Evolutionary conservation across 2,113 vertebrate species (phyloP), one percentile per base, ranked within the genome.

Genomic region (Stigmatopora argus): DNA sequence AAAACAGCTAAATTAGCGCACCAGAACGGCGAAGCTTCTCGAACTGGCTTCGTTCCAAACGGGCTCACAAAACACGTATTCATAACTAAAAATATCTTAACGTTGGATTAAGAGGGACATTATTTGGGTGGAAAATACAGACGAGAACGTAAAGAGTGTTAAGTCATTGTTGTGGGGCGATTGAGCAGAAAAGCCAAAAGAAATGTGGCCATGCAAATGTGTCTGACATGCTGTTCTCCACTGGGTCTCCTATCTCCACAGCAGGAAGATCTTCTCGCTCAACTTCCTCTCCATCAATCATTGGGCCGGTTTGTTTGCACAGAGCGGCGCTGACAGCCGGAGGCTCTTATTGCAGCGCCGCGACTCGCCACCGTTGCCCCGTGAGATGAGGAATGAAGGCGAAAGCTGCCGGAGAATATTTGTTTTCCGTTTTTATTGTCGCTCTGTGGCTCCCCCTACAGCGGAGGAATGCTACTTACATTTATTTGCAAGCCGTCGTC

Each of bases 221-320:
- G 38, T 44, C 11, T 14, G 67, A 56, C 71, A 85, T 81, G 83
- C 62, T 81, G 56, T 83, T 87, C 82, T 91, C 73, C 57, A 51
- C 69, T 59, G 87, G 64, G 86, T 79, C 82, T 80, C 87, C 81
- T 89, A 89, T 91, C 90, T 80, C 83, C 60, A 75, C 86, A 86
- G 77, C 85, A 76, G 85, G 91, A 91, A 86, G 92, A 92, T 91
- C 90, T 88, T 89, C 88, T 90, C 73, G 90, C 88, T 91, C 91
- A 80, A 87, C 91, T 88, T 89, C 89, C 89, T 89, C 82, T 90
- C 87, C 94, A 96, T 97, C 96, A 95, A 97, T 98, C 95, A 96
- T 87, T 83, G 82, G 21, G 78, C 83, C 87, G 87, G 89, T 91
- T 90, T 89, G 89, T 89, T 91, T 90, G 87, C 75, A 82, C 81